phyloP scores from a whole-genome alignment of 2,888 invertebrate genomes.

The Escarpia spicata region DNA sequence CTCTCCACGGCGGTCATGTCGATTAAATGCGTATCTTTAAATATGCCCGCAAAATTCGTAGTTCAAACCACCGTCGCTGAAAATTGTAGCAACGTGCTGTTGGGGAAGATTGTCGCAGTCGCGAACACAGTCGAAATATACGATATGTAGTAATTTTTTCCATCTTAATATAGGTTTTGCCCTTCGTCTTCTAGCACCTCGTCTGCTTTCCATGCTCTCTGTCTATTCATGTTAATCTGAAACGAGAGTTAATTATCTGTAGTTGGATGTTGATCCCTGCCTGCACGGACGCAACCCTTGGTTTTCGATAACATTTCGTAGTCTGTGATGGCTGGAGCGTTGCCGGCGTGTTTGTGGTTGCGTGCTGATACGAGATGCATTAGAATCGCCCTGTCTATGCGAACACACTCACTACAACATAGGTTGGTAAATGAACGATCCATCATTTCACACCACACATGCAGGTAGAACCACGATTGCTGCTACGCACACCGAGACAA shows the following conservation, averaged over 20 bases:
- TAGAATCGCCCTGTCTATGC: background rate
- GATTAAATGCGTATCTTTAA: too few relatives aligned
- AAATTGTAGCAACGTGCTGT: background rate
- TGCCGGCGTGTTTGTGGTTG: background rate
- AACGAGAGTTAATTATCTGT: background rate
- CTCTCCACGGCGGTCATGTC: too few relatives aligned
- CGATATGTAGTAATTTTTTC: background rate
- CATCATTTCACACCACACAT: background rate
- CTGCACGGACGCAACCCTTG: background rate
- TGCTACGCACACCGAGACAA: background rate
- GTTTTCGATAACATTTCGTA: background rate
- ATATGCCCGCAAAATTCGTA: too few relatives aligned
- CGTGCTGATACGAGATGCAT: background rate
- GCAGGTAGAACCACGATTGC: background rate
- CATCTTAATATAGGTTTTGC: too few relatives aligned
- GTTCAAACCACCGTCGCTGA: background rate
- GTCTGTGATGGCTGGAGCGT: background rate
- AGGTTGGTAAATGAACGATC: background rate
- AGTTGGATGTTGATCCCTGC: background rate
- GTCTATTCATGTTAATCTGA: background rate
- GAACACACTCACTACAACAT: background rate
- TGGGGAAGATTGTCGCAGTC: background rate
- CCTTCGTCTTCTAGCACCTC: too few relatives aligned
- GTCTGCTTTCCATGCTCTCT: too few relatives aligned
- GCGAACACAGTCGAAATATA: background rate